A percentile compares a stretch with the other conserved stretches of the same genome.
Conservation (phyloP, 2,888 invertebrate species). For the Diarsia dahlii region DNA sequence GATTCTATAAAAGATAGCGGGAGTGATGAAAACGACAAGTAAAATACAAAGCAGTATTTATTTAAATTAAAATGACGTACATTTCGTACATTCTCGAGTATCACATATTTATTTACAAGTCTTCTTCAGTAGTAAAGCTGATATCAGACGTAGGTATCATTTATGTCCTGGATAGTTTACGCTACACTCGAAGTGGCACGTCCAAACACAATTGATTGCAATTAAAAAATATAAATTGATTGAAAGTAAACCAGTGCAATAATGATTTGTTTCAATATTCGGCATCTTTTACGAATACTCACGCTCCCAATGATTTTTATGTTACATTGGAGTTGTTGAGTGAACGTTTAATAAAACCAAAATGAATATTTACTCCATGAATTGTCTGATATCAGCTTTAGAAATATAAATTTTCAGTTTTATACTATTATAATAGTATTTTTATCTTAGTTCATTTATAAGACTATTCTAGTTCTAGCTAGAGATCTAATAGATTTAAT, state of each 20-base stretch:
- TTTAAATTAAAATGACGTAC: slow-evolving; percentile 24
- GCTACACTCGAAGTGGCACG: neutral
- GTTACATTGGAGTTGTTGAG: neutral
- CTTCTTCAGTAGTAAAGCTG: neutral
- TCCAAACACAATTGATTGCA: neutral
- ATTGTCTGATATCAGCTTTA: neutral
- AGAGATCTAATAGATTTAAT: neutral
- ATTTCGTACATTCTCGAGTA: slow-evolving; percentile 22
- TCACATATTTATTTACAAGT: slow-evolving; percentile 47
- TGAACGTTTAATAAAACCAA: neutral
- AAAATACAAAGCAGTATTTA: slow-evolving; percentile 42
- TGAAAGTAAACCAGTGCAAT: neutral
- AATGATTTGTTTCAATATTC: neutral
- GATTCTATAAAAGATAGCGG: neutral
- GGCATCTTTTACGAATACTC: neutral
- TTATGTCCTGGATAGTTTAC: neutral
- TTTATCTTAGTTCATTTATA: neutral
- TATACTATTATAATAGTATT: neutral
- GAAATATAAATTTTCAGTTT: neutral
- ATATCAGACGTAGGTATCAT: neutral
- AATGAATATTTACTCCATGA: neutral
- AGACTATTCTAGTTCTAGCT: neutral
- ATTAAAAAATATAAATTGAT: neutral
- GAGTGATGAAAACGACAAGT: slow-evolving; percentile 31
- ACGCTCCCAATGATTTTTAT: neutral